Evolutionary conservation across 2,888 invertebrate species (phyloP).

Genomic region (Ophraella communa): DNA sequence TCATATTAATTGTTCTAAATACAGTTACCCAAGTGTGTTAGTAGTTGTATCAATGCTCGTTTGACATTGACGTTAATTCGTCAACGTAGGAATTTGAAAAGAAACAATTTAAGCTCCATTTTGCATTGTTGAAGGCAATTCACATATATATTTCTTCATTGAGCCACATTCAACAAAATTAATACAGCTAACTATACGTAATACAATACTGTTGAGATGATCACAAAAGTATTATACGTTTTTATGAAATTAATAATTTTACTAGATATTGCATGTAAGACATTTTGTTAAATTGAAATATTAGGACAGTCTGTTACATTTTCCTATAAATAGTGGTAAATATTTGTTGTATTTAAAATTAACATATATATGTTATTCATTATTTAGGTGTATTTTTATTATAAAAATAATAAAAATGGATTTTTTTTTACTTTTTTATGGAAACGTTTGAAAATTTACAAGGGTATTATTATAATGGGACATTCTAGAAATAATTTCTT

Average conservation of each 20-base stretch:
- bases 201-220: slow-evolving; percentile 29
- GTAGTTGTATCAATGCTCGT: no score
- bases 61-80: no score
- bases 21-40: no score
- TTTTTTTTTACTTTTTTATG: slow-evolving; percentile 10
- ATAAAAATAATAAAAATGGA: neutral
- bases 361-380: neutral
- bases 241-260: slow-evolving; percentile 3
- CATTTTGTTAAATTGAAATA: slow-evolving; percentile 8
- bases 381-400: neutral
- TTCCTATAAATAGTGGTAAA: slow-evolving; percentile 6
- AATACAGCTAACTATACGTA: slow-evolving; percentile 30
- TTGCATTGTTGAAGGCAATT: slow-evolving; percentile 56
- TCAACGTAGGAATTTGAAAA: no score
- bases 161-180: slow-evolving; percentile 47
- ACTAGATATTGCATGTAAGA: slow-evolving; percentile 20
- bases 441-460: slow-evolving; percentile 24
- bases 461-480: slow-evolving; percentile 14
- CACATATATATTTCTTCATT: slow-evolving; percentile 45
- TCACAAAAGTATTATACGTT: slow-evolving; percentile 25
- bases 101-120: slow-evolving; percentile 42
- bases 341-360: neutral
- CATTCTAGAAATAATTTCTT: slow-evolving; percentile 11
- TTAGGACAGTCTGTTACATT: slow-evolving; percentile 4
- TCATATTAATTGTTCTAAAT: no score